phyloP scores from a whole-genome alignment of 2,888 invertebrate species.

The Drosophila formosana region DNA sequence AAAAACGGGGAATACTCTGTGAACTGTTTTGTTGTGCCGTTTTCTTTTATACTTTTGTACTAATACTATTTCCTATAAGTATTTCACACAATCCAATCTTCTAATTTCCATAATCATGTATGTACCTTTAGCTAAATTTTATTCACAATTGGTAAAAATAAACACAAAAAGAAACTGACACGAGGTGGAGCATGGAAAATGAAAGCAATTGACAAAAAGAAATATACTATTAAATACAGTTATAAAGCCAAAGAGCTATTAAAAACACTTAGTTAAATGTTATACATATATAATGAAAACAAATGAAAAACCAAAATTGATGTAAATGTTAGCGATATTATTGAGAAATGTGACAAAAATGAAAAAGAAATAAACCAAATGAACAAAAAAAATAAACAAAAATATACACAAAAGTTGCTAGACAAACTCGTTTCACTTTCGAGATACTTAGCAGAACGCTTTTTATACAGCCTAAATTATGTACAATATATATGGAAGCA shows the following conservation, averaged over 20 bases:
- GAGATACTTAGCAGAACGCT: background rate
- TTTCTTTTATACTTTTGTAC: conserved; percentile 77
- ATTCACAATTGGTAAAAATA: conserved; percentile 51
- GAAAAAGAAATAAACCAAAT: conserved; percentile 65
- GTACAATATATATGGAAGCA: conserved; percentile 11
- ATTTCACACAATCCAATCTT: conserved; percentile 44
- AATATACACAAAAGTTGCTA: conserved; percentile 68
- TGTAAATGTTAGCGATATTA: conserved; percentile 84
- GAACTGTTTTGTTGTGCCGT: conserved; percentile 50
- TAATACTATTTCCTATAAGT: conserved; percentile 48
- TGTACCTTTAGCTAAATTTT: conserved; percentile 64
- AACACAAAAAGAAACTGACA: conserved; percentile 19
- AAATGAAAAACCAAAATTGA: conserved; percentile 59
- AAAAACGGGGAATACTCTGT: conserved; percentile 20
- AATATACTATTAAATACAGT: conserved; percentile 63
- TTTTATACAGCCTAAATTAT: conserved; percentile 23
- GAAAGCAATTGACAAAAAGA: conserved; percentile 66
- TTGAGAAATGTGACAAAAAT: conserved; percentile 76
- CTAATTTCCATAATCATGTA: conserved; percentile 51
- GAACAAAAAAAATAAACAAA: conserved; percentile 51
- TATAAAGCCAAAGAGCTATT: conserved; percentile 68
- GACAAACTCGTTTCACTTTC: conserved; percentile 34
- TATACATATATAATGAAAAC: conserved; percentile 71
- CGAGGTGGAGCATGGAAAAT: conserved; percentile 35
- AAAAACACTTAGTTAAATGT: conserved; percentile 82